phyloP scores from a whole-genome alignment of 2,888 invertebrate genomes.

The Drosophila prolongata region DNA sequence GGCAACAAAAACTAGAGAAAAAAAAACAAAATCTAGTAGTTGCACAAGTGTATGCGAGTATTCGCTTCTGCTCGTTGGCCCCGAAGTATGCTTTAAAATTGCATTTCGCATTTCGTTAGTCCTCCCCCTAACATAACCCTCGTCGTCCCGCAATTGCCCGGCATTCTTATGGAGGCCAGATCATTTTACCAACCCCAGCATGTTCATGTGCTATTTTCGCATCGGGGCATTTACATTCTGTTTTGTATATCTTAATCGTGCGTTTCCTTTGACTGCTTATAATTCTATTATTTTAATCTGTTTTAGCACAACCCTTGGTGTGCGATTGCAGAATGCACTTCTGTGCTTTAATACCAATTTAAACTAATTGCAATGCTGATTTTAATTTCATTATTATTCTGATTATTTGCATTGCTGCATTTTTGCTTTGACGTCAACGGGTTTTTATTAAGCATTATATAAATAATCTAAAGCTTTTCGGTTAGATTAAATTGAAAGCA shows the following conservation, averaged over 20 bases:
- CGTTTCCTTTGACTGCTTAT: background rate
- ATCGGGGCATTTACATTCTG: constrained; percentile 7
- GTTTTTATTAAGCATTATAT: too few relatives aligned
- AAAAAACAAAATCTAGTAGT: constrained; percentile 13
- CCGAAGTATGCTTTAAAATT: constrained; percentile 66
- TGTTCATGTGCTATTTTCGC: constrained; percentile 19
- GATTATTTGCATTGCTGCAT: background rate
- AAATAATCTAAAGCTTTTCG: background rate
- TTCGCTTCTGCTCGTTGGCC: constrained; percentile 59
- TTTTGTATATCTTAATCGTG: constrained; percentile 5
- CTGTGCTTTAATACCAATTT: background rate
- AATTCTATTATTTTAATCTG: background rate
- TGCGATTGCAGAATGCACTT: background rate
- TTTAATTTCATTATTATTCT: background rate
- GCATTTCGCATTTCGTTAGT: constrained; percentile 37
- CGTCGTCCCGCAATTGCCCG: constrained; percentile 20
- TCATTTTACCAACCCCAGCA: constrained; percentile 2
- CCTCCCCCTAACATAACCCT: background rate
- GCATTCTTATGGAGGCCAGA: constrained; percentile 7
- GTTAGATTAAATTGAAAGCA: background rate
- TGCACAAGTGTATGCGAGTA: constrained; percentile 26
- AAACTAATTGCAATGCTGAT: background rate
- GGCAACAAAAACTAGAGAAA: constrained; percentile 28
- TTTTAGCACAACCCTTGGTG: background rate
- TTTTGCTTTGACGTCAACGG: background rate